Evolutionary conservation across 2,797 vertebrate species (phyloP).

Genomic region (Chelon labrosus): DNA sequence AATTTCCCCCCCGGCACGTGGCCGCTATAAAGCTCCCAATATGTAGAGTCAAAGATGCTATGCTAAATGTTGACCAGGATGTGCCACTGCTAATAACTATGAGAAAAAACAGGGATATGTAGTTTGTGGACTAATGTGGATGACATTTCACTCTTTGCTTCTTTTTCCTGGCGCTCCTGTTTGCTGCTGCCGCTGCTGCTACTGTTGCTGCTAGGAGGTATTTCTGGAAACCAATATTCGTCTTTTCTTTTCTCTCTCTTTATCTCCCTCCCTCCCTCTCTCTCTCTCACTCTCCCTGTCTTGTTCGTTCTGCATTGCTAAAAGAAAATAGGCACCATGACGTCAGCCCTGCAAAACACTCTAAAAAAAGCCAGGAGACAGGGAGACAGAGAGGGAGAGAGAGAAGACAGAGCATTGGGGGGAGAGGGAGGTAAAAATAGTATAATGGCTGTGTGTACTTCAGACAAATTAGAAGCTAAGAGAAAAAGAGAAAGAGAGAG

Average conservation of each 20-base stretch:
- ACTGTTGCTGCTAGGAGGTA: slow-evolving; percentile 41
- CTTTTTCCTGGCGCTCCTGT: not conserved
- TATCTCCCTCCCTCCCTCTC: slow-evolving; percentile 17
- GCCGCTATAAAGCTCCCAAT: not conserved
- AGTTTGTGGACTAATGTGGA: not conserved
- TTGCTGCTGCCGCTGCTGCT: slow-evolving; percentile 4
- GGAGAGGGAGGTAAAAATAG: slow-evolving; percentile 72
- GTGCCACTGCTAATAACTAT: not conserved
- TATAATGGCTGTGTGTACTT: slow-evolving; percentile 75
- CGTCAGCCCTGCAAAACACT: slow-evolving; percentile 74
- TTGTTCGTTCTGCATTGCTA: slow-evolving; percentile 54
- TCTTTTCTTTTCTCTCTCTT: slow-evolving; percentile 29
- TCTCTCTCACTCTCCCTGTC: slow-evolving; percentile 20
- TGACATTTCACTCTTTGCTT: not conserved
- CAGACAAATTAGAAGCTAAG: slow-evolving; percentile 77
- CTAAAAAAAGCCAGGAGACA: slow-evolving; percentile 45
- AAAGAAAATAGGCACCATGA: slow-evolving; percentile 73
- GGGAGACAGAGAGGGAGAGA: slow-evolving; percentile 36
- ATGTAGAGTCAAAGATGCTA: slow-evolving; percentile 14
- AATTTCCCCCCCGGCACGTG: slow-evolving; percentile 15
- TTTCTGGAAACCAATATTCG: slow-evolving; percentile 60
- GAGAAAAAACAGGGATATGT: not conserved
- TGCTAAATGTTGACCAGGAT: not conserved
- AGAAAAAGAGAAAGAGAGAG: slow-evolving; percentile 52
- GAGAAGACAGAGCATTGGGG: slow-evolving; percentile 48